These are phyloP conservation scores for Montifringilla adamsi DNA, from an alignment of 2,113 vertebrate genomes.

Conservation along the genomic window DNA sequence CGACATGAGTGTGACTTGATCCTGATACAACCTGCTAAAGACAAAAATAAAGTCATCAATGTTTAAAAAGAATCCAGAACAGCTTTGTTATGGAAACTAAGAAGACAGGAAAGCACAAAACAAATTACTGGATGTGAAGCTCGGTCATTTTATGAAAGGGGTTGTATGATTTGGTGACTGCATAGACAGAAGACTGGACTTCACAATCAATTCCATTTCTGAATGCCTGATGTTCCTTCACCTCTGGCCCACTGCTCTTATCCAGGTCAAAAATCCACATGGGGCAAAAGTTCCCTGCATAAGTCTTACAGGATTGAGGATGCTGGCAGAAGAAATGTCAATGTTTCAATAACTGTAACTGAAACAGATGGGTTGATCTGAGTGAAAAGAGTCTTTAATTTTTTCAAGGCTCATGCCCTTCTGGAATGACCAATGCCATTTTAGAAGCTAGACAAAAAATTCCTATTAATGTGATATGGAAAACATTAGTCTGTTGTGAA, in stretches of 20 bases:
- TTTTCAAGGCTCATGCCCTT: neutral
- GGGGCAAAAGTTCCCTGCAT: neutral
- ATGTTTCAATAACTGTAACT: neutral
- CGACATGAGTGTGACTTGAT: neutral
- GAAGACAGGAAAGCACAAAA: neutral
- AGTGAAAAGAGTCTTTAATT: neutral
- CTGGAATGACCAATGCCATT: neutral
- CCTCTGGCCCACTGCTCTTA: neutral
- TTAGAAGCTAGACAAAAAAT: neutral
- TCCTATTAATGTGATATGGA: neutral
- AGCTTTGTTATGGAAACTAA: neutral
- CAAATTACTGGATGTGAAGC: neutral
- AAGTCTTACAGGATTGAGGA: neutral
- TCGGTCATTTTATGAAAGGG: neutral
- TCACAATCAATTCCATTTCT: neutral
- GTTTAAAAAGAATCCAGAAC: neutral
- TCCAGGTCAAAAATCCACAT: neutral
- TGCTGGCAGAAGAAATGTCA: neutral
- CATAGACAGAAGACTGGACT: neutral
- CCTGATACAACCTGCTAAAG: neutral
- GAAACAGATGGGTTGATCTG: neutral
- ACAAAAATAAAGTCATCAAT: neutral
- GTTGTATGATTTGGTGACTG: neutral
- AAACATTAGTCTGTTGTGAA: neutral
- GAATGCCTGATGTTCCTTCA: neutral